A percentile compares a stretch with the other conserved stretches of the same genome.
Conservation (phyloP, 2,888 invertebrate species). For the Drosophila acutilabella region DNA sequence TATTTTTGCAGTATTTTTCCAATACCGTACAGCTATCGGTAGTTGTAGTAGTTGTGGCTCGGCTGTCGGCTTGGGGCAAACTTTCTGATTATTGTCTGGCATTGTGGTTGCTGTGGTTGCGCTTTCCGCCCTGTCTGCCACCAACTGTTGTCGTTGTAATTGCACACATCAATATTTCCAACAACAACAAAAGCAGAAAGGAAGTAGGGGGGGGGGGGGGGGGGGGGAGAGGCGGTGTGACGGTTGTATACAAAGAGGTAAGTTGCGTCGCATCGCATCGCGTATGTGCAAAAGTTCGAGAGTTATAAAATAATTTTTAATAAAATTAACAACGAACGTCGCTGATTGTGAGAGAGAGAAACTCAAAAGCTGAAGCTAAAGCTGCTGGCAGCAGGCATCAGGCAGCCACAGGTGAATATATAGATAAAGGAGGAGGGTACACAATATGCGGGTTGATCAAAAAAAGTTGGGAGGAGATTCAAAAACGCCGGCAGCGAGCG, state of each 20-base stretch:
- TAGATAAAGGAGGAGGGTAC: not conserved
- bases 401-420: constrained; percentile 50
- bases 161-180: constrained; percentile 63
- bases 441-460: constrained; percentile 12
- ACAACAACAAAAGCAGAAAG: constrained; percentile 39
- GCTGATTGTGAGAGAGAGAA: constrained; percentile 49
- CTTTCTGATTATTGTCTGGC: constrained; percentile 26
- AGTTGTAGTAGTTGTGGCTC: constrained; percentile 6
- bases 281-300: constrained; percentile 59
- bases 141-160: constrained; percentile 35
- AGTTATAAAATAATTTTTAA: constrained; percentile 82
- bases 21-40: constrained; percentile 2
- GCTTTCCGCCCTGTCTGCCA: constrained; percentile 8
- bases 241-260: constrained; percentile 17
- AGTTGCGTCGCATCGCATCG: constrained; percentile 18
- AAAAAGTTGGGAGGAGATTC: not conserved
- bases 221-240: not conserved
- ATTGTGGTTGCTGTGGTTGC: constrained; percentile 32
- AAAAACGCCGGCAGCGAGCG: constrained; percentile 49
- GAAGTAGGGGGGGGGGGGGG: not conserved
- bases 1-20: constrained; percentile 6
- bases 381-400: constrained; percentile 33
- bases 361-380: constrained; percentile 35
- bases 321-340: constrained; percentile 82
- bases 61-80: constrained; percentile 6